Conservation (phyloP, 2,113 vertebrate genomes). For the Pogona vitticeps region DNA sequence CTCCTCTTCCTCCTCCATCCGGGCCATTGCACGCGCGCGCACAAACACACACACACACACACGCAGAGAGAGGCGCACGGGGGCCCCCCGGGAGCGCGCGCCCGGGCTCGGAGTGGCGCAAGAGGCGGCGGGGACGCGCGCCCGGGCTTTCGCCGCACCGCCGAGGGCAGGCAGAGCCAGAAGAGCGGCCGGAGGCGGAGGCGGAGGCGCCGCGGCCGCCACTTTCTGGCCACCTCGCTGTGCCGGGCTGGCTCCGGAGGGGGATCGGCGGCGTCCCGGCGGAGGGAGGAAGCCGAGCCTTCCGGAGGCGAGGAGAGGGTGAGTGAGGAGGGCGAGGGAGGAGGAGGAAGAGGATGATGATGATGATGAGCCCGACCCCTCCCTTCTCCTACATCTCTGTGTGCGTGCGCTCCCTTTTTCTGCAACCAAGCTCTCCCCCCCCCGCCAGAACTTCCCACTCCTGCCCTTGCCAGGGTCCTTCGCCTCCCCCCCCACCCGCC, state of each 20-base stretch:
- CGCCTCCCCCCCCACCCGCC: too few relatives aligned
- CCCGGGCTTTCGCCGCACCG: too few relatives aligned
- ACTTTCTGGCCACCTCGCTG: neutral
- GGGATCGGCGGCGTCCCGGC: neutral
- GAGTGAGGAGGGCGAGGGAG: neutral
- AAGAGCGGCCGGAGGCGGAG: too few relatives aligned
- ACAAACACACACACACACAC: neutral
- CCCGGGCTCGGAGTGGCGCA: neutral
- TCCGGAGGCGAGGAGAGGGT: neutral
- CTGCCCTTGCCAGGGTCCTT: neutral
- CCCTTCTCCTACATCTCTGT: neutral
- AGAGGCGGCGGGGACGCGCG: neutral
- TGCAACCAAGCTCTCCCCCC: neutral
- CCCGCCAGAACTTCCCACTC: neutral
- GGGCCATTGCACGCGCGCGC: slow-evolving; percentile 15
- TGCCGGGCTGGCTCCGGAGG: too few relatives aligned
- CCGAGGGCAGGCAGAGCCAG: too few relatives aligned
- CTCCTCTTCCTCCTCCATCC: slow-evolving; percentile 37
- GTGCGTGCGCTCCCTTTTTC: neutral
- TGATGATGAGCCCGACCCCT: too few relatives aligned
- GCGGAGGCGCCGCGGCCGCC: neutral
- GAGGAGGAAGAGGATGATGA: too few relatives aligned
- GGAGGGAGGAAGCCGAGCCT: neutral
- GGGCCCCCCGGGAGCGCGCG: neutral
- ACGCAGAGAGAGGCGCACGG: neutral